Evolutionary conservation across 1,140 invertebrate species (phyloP).

Genomic region (Orussus abietinus): DNA sequence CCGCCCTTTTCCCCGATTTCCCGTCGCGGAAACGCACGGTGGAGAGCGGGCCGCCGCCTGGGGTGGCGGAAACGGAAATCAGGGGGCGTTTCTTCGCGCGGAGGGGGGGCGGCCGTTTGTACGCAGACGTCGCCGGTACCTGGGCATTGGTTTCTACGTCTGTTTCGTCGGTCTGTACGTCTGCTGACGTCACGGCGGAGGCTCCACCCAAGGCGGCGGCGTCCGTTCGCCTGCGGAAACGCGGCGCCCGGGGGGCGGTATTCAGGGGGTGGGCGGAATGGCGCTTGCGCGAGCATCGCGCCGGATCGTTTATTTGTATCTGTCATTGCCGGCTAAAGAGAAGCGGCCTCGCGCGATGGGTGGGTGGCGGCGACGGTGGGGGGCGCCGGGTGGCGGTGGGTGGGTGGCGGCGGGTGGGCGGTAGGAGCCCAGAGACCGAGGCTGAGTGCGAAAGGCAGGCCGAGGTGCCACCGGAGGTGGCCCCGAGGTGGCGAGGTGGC

Average conservation of each 20-base stretch:
- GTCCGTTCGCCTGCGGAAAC: slow-evolving; percentile 11
- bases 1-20: slow-evolving; percentile 6
- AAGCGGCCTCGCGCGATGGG: slow-evolving; percentile 5
- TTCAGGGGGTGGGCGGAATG: slow-evolving; percentile 11
- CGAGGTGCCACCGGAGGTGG: not conserved
- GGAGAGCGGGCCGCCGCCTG: slow-evolving; percentile 7
- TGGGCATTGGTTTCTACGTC: slow-evolving; percentile 51
- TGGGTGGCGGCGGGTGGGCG: not conserved
- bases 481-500: not conserved
- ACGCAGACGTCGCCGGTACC: slow-evolving; percentile 23
- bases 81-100: slow-evolving; percentile 22
- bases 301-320: slow-evolving; percentile 52
- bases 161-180: slow-evolving; percentile 46
- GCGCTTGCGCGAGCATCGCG: slow-evolving; percentile 36
- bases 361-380: slow-evolving; percentile 15
- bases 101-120: slow-evolving; percentile 17
- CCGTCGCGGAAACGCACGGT: slow-evolving; percentile 6
- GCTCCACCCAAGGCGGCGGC: slow-evolving; percentile 44
- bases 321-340: slow-evolving; percentile 45
- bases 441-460: not conserved
- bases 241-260: slow-evolving; percentile 6
- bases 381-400: not conserved
- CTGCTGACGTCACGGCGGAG: slow-evolving; percentile 42
- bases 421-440: too few species aligned
- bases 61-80: slow-evolving; percentile 9